These are phyloP conservation scores for Drosophila varians DNA, from an alignment of 1,140 invertebrate species.

Conservation along the genomic window DNA sequence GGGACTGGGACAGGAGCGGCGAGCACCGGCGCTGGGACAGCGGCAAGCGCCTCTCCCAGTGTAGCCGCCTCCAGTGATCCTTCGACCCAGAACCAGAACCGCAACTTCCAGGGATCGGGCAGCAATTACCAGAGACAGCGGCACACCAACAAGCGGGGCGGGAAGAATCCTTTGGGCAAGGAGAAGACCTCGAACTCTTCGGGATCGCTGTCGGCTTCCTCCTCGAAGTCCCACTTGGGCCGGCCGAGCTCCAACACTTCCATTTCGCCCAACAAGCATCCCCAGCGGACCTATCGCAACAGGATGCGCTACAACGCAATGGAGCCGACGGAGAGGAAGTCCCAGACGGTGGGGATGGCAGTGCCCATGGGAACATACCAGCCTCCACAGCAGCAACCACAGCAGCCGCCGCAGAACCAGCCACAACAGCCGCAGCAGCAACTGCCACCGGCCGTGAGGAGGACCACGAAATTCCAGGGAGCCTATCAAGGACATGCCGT, in stretches of 20 bases:
- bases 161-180: constrained; percentile 23
- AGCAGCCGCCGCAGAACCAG: background rate
- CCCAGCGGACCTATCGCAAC: constrained; percentile 54
- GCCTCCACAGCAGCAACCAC: background rate
- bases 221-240: constrained; percentile 48
- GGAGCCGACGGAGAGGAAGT: constrained; percentile 1
- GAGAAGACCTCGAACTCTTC: constrained; percentile 51
- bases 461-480: constrained; percentile 15
- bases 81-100: background rate
- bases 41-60: background rate
- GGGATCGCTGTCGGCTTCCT: constrained; percentile 49
- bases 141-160: constrained; percentile 3
- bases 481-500: constrained; percentile 2
- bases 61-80: constrained; percentile 1
- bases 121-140: background rate
- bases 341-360: background rate
- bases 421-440: constrained; percentile 12
- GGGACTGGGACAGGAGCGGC: background rate
- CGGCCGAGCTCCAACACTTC: constrained; percentile 5
- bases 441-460: background rate
- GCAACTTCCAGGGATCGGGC: background rate
- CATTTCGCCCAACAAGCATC: constrained; percentile 20
- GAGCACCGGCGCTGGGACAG: background rate
- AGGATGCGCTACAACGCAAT: constrained; percentile 37
- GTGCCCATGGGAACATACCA: constrained; percentile 1